These are phyloP conservation scores for Bacillus rossius DNA, from an alignment of 1,140 invertebrate species.

Conservation along the genomic window DNA sequence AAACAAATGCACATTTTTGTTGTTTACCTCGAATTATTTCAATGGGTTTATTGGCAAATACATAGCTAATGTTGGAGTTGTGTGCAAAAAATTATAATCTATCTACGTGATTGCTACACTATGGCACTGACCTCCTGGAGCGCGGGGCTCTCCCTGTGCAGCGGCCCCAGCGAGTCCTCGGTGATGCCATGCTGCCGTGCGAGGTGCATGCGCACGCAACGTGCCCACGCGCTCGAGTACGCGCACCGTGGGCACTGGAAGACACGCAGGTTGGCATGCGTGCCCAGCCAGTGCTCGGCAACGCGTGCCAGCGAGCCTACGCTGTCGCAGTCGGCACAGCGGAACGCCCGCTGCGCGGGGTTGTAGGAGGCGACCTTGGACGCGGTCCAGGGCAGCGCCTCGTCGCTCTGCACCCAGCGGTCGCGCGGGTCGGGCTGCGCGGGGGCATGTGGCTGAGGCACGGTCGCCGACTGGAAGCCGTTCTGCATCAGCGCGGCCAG, in stretches of 20 bases:
- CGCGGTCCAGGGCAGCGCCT: slow-evolving; percentile 59
- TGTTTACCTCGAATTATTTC: too few species aligned
- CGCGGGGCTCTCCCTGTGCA: slow-evolving; percentile 62
- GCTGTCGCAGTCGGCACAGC: slow-evolving; percentile 70
- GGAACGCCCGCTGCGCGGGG: slow-evolving; percentile 63
- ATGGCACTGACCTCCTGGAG: slow-evolving; percentile 59
- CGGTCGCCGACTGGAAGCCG: slow-evolving; percentile 51
- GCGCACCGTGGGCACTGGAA: slow-evolving; percentile 68
- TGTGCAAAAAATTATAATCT: too few species aligned
- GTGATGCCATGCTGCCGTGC: slow-evolving; percentile 59
- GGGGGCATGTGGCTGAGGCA: too few species aligned
- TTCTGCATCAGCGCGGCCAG: slow-evolving; percentile 66
- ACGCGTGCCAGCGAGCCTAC: slow-evolving; percentile 70
- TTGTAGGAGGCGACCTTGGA: slow-evolving; percentile 68
- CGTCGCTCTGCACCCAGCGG: slow-evolving; percentile 62
- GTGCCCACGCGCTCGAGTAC: slow-evolving; percentile 67
- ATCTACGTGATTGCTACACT: too few species aligned
- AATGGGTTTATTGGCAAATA: too few species aligned
- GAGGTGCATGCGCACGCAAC: slow-evolving; percentile 66
- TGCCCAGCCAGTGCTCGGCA: slow-evolving; percentile 78
- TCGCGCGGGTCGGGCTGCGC: slow-evolving; percentile 38
- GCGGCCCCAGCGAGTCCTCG: slow-evolving; percentile 41
- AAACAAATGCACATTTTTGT: too few species aligned
- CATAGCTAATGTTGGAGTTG: too few species aligned
- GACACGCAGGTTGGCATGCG: slow-evolving; percentile 67